Conservation (phyloP, 37 sponge, comb jelly and placozoan genomes). For the Aplysina aerophoba region DNA sequence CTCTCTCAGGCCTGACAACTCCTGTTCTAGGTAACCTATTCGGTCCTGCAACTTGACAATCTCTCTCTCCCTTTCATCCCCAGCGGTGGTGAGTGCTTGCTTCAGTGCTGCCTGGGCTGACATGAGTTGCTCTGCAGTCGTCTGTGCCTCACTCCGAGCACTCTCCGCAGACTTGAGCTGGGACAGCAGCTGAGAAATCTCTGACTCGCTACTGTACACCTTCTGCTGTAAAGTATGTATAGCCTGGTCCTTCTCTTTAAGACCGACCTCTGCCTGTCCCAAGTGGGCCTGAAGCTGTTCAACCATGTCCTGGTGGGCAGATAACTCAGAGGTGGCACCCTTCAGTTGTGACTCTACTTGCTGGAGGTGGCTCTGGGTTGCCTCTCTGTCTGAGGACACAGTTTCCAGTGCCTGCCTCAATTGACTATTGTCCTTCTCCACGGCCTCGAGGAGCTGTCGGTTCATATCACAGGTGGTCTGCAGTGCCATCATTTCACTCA, state of each 20-base stretch:
- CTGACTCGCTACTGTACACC: neutral
- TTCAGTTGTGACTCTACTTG: neutral
- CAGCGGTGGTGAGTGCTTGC: slow-evolving; percentile 36
- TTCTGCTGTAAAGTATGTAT: slow-evolving; percentile 7
- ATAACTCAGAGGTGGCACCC: neutral
- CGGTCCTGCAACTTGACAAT: slow-evolving; percentile 41
- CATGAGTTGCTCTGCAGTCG: slow-evolving; percentile 31
- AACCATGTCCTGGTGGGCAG: slow-evolving; percentile 7
- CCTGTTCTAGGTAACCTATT: slow-evolving; percentile 27
- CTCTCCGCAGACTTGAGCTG: slow-evolving; percentile 27
- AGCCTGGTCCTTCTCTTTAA: neutral
- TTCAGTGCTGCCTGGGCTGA: slow-evolving; percentile 64
- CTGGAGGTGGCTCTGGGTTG: neutral
- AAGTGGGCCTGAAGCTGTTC: slow-evolving; percentile 17
- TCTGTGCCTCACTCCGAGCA: slow-evolving; percentile 33
- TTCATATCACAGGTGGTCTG: slow-evolving; percentile 18
- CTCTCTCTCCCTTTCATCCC: slow-evolving; percentile 60
- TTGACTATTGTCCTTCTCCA: neutral
- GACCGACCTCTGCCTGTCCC: neutral
- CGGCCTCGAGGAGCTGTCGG: slow-evolving; percentile 11
- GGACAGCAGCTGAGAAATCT: neutral
- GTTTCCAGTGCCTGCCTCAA: neutral
- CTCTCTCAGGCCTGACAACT: neutral
- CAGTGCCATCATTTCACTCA: neutral
- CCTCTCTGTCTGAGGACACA: no score